A percentile compares a stretch with the other conserved stretches of the same genome.
phyloP scores from a whole-genome alignment of 2,888 invertebrate genomes.

The Hydrotaea cyrtoneurina region DNA sequence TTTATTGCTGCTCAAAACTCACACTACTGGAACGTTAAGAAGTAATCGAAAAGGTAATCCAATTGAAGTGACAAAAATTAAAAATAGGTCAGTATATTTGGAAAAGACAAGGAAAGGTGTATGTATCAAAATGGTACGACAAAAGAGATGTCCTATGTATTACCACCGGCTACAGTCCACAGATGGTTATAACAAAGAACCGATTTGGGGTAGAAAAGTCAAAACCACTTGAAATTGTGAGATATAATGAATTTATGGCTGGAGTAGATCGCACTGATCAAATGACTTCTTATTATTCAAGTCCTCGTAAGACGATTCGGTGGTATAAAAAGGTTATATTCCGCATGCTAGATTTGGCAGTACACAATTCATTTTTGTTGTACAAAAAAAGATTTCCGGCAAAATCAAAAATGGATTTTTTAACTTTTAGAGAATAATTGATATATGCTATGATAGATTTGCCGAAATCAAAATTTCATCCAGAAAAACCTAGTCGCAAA shows the following conservation, averaged over 20 bases:
- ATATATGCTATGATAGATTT: conserved; percentile 45
- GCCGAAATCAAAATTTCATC: conserved; percentile 41
- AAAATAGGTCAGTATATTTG: conserved; percentile 41
- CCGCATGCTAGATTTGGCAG: conserved; percentile 39
- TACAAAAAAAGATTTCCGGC: conserved; percentile 36
- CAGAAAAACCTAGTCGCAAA: conserved; percentile 39
- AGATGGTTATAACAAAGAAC: conserved; percentile 45
- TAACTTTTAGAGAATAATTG: conserved; percentile 39
- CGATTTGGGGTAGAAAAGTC: conserved; percentile 41
- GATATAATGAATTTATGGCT: conserved; percentile 44
- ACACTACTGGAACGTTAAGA: conserved; percentile 45
- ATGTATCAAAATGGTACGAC: no score
- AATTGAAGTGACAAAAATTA: conserved; percentile 40
- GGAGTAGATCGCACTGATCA: no score
- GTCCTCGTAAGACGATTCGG: no score
- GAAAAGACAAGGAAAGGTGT: conserved; percentile 42
- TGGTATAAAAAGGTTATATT: conserved; percentile 32
- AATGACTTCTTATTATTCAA: no score
- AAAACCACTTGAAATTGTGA: conserved; percentile 40
- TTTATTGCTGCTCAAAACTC: no score
- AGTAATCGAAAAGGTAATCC: conserved; percentile 44
- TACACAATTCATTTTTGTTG: no score
- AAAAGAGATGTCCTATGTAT: no score
- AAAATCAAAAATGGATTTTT: conserved; percentile 45
- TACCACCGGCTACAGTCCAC: conserved; percentile 42